A percentile compares a stretch with the other conserved stretches of the same genome.
These are phyloP conservation scores for Zaprionus kolodkinae DNA, from an alignment of 1,140 invertebrate genomes.

Conservation along the genomic window DNA sequence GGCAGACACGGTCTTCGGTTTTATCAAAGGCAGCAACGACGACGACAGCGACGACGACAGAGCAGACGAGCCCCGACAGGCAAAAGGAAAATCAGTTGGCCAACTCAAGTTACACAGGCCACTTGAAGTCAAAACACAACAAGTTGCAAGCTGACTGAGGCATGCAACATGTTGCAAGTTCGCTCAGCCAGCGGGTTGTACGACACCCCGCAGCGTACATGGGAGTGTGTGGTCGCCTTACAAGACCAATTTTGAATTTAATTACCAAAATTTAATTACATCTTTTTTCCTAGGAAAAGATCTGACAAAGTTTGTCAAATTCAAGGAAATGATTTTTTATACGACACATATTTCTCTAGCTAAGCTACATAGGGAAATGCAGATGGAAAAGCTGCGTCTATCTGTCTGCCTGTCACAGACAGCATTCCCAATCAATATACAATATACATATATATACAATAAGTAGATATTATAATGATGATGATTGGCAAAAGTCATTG, in stretches of 20 bases:
- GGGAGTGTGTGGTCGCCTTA: not conserved
- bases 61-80: slow-evolving; percentile 12
- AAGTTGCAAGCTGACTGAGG: slow-evolving; percentile 55
- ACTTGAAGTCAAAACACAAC: slow-evolving; percentile 71
- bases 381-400: not conserved
- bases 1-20: slow-evolving; percentile 38
- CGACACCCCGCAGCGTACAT: not conserved
- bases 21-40: slow-evolving; percentile 41
- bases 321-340: slow-evolving; percentile 8
- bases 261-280: slow-evolving; percentile 29
- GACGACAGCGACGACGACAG: slow-evolving; percentile 16
- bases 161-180: slow-evolving; percentile 53
- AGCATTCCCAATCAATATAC: not conserved
- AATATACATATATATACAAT: no score
- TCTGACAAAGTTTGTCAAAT: not conserved
- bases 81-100: slow-evolving; percentile 25
- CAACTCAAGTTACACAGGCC: slow-evolving; percentile 38
- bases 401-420: not conserved
- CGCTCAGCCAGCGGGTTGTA: not conserved
- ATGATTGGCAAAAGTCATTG: not conserved
- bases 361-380: slow-evolving; percentile 1
- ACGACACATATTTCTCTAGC: not conserved
- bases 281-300: not conserved
- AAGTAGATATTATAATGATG: slow-evolving; percentile 14
- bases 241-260: not conserved